Evolutionary conservation across 2,113 vertebrate species (phyloP).

Genomic region (Otus sunia): DNA sequence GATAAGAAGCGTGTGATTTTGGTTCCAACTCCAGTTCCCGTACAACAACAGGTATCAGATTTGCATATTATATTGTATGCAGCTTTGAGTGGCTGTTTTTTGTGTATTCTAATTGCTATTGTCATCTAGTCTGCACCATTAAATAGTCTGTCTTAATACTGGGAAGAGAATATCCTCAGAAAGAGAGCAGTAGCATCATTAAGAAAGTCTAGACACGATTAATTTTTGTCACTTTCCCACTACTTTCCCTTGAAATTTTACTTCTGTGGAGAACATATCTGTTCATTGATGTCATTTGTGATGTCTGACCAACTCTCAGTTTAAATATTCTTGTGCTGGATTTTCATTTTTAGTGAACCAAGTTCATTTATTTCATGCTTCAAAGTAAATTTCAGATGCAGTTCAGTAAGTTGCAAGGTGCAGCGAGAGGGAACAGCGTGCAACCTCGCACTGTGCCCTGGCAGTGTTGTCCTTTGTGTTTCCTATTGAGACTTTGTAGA

Average conservation of each 20-base stretch:
- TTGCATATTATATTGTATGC: background rate
- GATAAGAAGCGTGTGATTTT: slow-evolving; percentile 62
- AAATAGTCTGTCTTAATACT: background rate
- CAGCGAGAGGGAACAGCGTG: background rate
- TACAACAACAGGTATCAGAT: slow-evolving; percentile 62
- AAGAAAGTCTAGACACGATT: background rate
- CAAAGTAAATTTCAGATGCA: background rate
- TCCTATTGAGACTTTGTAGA: background rate
- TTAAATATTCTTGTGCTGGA: background rate
- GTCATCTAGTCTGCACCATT: background rate
- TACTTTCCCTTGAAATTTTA: background rate
- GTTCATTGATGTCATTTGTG: background rate
- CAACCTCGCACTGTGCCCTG: background rate
- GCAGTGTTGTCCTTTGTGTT: background rate
- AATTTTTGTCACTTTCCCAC: background rate
- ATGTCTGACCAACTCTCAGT: background rate
- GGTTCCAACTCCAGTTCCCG: slow-evolving; percentile 20
- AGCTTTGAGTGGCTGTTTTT: background rate
- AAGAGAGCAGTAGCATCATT: background rate
- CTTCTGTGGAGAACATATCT: background rate
- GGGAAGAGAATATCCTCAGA: background rate
- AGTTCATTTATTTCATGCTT: background rate
- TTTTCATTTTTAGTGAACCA: background rate
- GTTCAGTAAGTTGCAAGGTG: background rate
- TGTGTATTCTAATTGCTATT: background rate